Evolutionary conservation across 2,797 vertebrate species (phyloP).

Genomic region (Schizopygopsis pylzovi): DNA sequence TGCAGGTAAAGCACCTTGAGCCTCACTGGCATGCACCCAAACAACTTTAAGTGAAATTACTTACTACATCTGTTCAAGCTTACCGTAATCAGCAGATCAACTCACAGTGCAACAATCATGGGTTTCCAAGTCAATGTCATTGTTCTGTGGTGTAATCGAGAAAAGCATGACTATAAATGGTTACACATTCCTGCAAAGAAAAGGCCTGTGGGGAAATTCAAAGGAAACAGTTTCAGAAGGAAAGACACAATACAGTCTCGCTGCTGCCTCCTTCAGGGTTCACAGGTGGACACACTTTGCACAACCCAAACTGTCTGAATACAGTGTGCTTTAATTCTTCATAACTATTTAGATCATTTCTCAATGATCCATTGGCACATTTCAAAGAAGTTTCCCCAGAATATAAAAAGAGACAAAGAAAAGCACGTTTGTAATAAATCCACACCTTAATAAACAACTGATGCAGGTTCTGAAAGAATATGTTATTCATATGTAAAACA

Average conservation of each 20-base stretch:
- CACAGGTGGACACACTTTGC: neutral
- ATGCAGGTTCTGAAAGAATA: neutral
- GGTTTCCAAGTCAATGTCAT: neutral
- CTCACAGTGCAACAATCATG: neutral
- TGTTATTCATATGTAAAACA: neutral
- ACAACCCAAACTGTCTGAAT: neutral
- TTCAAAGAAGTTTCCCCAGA: neutral
- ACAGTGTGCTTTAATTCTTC: neutral
- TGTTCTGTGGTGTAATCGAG: neutral
- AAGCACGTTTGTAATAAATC: neutral
- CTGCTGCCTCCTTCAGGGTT: neutral
- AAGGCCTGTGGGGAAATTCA: neutral
- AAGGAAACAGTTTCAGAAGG: neutral
- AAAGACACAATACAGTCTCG: neutral
- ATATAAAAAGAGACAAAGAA: neutral
- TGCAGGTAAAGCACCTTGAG: slow-evolving; percentile 2
- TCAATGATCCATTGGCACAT: neutral
- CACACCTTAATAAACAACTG: neutral
- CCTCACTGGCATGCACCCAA: neutral
- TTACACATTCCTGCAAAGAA: neutral
- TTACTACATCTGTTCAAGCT: neutral
- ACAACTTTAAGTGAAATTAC: neutral
- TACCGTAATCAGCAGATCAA: neutral
- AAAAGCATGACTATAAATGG: neutral
- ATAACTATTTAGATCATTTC: neutral